phyloP scores from a whole-genome alignment of 2,797 vertebrate genomes.

The Acrossocheilus wenchowensis region DNA sequence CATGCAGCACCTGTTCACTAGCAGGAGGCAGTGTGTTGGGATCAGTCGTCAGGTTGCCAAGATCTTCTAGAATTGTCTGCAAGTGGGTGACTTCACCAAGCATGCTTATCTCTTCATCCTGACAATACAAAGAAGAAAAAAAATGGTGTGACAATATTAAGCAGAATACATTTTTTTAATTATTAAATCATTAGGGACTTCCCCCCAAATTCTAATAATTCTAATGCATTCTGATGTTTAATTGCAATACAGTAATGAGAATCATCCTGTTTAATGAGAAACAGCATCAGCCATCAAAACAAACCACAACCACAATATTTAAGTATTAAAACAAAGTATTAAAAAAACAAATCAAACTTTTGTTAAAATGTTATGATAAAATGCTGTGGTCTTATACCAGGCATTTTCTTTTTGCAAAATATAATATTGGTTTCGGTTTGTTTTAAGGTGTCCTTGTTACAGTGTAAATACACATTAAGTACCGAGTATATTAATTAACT shows the following conservation, averaged over 20 bases:
- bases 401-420: not conserved
- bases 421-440: no score
- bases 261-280: not conserved
- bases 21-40: constrained; percentile 80
- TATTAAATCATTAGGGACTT: not conserved
- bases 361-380: not conserved
- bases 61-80: constrained; percentile 84
- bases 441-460: no score
- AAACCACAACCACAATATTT: not conserved
- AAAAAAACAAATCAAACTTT: not conserved
- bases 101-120: constrained; percentile 88
- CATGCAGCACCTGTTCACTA: constrained; percentile 78
- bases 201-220: not conserved
- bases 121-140: not conserved
- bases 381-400: not conserved
- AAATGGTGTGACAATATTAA: not conserved
- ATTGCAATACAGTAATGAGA: not conserved
- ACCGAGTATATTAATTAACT: no score
- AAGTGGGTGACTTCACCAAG: constrained; percentile 85
- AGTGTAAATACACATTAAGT: no score
- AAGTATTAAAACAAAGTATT: no score
- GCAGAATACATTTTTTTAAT: not conserved
- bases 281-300: not conserved
- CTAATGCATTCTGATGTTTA: not conserved
- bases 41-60: constrained; percentile 79